A percentile compares a stretch with the other conserved stretches of the same genome.
phyloP scores from a whole-genome alignment of 2,113 vertebrate species.

The Haemorhous mexicanus region DNA sequence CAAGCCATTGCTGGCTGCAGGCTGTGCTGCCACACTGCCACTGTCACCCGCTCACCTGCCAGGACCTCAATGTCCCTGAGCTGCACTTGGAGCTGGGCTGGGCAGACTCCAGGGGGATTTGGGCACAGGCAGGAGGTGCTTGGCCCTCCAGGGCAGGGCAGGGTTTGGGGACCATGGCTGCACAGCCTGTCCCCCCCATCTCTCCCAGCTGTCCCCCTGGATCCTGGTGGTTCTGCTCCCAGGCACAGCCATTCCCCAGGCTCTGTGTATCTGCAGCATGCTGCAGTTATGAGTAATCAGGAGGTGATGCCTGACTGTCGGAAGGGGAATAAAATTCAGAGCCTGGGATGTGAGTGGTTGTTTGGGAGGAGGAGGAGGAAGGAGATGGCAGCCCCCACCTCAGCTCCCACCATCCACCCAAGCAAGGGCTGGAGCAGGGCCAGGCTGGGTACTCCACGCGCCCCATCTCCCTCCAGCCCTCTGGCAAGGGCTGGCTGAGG shows the following conservation, averaged over 20 bases:
- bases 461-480: background rate
- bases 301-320: background rate
- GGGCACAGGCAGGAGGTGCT: accelerated
- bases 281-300: slow-evolving; percentile 55
- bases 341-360: background rate
- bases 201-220: accelerated
- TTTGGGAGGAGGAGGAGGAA: background rate
- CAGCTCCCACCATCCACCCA: background rate
- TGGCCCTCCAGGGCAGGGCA: background rate
- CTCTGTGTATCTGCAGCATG: background rate
- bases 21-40: background rate
- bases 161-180: background rate
- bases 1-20: accelerated
- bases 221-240: background rate
- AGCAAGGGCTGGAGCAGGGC: background rate
- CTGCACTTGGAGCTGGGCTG: background rate
- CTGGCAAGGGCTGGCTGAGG: background rate
- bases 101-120: background rate
- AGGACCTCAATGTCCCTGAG: background rate
- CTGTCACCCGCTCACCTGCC: too few species aligned
- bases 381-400: background rate
- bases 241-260: background rate
- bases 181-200: background rate
- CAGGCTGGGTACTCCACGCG: accelerated
- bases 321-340: background rate